These are phyloP conservation scores for Phaetusa simplex DNA, from an alignment of 2,113 vertebrate species.

Conservation along the genomic window DNA sequence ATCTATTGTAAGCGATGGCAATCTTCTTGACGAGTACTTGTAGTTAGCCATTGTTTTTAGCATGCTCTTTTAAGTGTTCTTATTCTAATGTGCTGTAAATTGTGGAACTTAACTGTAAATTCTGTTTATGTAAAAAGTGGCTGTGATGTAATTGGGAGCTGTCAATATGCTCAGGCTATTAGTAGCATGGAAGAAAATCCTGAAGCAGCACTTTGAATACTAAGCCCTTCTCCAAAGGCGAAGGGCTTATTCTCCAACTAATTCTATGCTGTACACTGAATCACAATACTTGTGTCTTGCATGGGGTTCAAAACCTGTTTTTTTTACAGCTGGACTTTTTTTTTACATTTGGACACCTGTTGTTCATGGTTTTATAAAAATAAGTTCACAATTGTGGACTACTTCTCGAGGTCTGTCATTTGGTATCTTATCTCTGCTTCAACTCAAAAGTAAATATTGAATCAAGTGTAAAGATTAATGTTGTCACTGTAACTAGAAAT, in stretches of 20 bases:
- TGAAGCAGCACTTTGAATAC: not conserved
- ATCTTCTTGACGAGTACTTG: not conserved
- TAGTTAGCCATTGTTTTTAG: fast-evolving
- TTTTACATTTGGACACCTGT: not conserved
- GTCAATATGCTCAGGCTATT: not conserved
- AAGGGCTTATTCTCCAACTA: not conserved
- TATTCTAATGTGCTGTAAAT: not conserved
- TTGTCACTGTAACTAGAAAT: not conserved
- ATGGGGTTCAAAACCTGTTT: not conserved
- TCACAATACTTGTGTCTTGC: not conserved
- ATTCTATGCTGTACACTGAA: not conserved
- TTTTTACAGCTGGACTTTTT: not conserved
- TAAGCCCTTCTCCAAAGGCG: not conserved
- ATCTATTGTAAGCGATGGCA: not conserved
- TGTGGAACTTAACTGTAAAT: not conserved
- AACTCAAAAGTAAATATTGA: not conserved
- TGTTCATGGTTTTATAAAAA: not conserved
- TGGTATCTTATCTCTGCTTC: not conserved
- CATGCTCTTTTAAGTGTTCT: not conserved
- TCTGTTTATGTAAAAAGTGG: not conserved
- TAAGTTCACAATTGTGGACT: not conserved
- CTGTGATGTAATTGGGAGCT: not conserved
- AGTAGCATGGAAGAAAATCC: not conserved
- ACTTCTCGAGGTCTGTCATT: not conserved
- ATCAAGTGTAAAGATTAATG: not conserved